phyloP scores from a whole-genome alignment of 2,888 invertebrate species.

The Actias luna region DNA sequence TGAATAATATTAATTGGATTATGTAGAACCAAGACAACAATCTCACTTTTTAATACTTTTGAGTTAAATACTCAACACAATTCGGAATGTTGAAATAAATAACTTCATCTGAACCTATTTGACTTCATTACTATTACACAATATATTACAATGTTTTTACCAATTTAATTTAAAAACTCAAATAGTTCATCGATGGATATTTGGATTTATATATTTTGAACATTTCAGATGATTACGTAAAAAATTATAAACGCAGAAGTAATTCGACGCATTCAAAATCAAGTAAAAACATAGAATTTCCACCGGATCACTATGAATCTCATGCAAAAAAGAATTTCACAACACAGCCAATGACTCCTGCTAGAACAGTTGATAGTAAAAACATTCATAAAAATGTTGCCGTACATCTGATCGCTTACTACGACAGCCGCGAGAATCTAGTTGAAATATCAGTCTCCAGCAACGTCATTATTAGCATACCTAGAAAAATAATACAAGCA shows the following conservation, averaged over 20 bases:
- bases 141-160: too few species aligned
- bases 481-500: slow-evolving; percentile 42
- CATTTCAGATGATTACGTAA: slow-evolving; percentile 4
- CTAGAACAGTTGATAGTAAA: background rate
- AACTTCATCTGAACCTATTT: too few species aligned
- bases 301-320: background rate
- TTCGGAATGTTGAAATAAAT: too few species aligned
- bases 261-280: slow-evolving; percentile 11
- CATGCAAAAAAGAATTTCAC: background rate
- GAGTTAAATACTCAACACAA: too few species aligned
- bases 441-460: slow-evolving; percentile 42
- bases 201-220: too few species aligned
- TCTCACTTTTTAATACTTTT: too few species aligned
- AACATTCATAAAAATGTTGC: background rate
- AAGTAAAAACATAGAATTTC: background rate
- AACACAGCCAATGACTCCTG: background rate
- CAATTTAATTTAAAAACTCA: background rate
- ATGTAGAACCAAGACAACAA: too few species aligned
- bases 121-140: too few species aligned
- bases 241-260: background rate
- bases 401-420: slow-evolving; percentile 38
- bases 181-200: too few species aligned
- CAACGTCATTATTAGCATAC: slow-evolving; percentile 28
- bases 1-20: too few species aligned
- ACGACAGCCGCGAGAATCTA: slow-evolving; percentile 38